A percentile compares a stretch with the other conserved stretches of the same genome.
Evolutionary conservation across 1,140 invertebrate species (phyloP).

Genomic region (Drosophila nannoptera): DNA sequence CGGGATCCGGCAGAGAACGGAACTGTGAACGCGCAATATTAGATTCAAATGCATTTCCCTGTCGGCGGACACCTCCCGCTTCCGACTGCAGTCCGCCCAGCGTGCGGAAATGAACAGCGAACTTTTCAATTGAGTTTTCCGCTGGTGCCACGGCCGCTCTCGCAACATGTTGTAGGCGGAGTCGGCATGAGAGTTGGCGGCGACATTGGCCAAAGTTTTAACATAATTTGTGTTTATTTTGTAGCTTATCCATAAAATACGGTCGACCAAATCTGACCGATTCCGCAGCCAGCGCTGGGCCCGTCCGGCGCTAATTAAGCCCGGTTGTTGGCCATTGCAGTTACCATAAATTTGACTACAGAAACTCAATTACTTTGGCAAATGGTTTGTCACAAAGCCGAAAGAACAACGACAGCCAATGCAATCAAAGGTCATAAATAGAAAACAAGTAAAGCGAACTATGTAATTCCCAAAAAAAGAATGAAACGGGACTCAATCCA

Average conservation of each 20-base stretch:
- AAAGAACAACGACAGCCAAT: slow-evolving; percentile 14
- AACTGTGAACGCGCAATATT: slow-evolving; percentile 70
- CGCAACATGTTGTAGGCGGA: slow-evolving; percentile 2
- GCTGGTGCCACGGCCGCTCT: slow-evolving; percentile 11
- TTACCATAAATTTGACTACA: slow-evolving; percentile 48
- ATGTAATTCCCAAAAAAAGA: neutral
- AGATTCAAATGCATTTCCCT: slow-evolving; percentile 71
- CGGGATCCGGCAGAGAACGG: slow-evolving; percentile 32
- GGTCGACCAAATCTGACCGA: slow-evolving; percentile 12
- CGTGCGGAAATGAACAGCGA: slow-evolving; percentile 66
- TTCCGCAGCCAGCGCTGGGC: slow-evolving; percentile 6
- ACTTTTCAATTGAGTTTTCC: slow-evolving; percentile 73
- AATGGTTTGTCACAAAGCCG: slow-evolving; percentile 37
- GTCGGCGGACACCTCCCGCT: slow-evolving; percentile 59
- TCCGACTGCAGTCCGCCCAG: slow-evolving; percentile 38
- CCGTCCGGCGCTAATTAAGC: slow-evolving; percentile 44
- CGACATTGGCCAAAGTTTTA: slow-evolving; percentile 51
- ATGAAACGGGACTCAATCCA: slow-evolving; percentile 28
- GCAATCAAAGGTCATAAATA: slow-evolving; percentile 67
- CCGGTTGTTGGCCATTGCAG: slow-evolving; percentile 23
- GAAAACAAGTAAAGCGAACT: slow-evolving; percentile 62
- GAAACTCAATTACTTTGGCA: slow-evolving; percentile 64
- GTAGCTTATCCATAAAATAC: slow-evolving; percentile 61
- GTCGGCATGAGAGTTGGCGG: slow-evolving; percentile 25
- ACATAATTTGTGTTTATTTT: slow-evolving; percentile 69